Percentiles rank a stretch among this genome's conserved stretches.
phyloP scores from a whole-genome alignment of 2,888 invertebrate species.

The Camponotus fellah region DNA sequence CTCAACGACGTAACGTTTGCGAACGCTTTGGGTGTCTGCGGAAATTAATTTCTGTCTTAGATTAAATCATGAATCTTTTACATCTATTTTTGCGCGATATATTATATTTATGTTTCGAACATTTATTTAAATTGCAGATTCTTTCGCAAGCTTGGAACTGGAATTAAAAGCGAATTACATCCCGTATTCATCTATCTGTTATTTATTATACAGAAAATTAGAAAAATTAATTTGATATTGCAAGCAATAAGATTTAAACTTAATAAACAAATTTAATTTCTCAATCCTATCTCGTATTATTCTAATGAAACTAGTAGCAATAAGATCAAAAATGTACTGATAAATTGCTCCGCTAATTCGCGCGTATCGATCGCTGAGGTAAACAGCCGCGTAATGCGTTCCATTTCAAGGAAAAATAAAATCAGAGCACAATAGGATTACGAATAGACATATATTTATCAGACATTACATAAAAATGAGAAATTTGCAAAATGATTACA shows the following conservation, averaged over 20 bases:
- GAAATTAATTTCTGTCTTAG: background rate
- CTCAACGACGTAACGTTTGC: conserved; percentile 62
- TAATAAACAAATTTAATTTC: background rate
- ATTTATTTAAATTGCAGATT: background rate
- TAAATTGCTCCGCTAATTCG: background rate
- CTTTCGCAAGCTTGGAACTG: background rate
- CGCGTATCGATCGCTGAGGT: conserved; percentile 15
- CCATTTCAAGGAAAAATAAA: background rate
- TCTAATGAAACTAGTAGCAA: background rate
- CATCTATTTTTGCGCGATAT: background rate
- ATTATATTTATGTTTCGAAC: background rate
- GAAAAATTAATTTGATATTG: background rate
- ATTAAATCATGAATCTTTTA: background rate
- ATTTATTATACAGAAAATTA: background rate
- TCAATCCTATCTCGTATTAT: background rate
- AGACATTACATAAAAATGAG: background rate
- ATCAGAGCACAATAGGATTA: background rate
- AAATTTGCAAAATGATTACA: background rate
- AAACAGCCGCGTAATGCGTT: background rate
- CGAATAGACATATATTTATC: background rate
- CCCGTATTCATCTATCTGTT: background rate
- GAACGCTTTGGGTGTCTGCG: background rate
- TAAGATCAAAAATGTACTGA: background rate
- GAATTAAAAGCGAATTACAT: background rate
- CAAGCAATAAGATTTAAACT: background rate